These are phyloP conservation scores for Pachyuromys duprasi DNA, from an alignment of 2,797 vertebrate species.

Conservation along the genomic window DNA sequence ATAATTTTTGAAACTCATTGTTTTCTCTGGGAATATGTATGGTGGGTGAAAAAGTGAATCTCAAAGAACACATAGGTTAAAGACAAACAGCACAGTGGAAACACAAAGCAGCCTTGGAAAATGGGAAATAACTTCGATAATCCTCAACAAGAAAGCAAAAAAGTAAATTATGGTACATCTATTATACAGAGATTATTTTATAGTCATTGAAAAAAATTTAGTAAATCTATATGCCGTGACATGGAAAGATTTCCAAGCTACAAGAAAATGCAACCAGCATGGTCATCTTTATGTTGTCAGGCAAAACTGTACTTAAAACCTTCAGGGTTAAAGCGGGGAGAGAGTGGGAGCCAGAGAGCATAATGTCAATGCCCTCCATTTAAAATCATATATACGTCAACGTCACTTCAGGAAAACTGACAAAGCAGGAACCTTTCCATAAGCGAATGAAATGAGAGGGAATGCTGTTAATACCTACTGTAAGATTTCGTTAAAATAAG, in stretches of 20 bases:
- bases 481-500: not conserved
- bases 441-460: not conserved
- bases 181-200: not conserved
- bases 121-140: not conserved
- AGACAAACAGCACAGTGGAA: not conserved
- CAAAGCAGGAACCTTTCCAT: not conserved
- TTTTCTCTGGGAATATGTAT: constrained; percentile 25
- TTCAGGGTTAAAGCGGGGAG: not conserved
- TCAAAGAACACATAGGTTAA: constrained; percentile 8
- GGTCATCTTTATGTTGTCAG: not conserved
- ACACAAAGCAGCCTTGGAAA: constrained; percentile 29
- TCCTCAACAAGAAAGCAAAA: not conserved
- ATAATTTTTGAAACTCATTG: constrained; percentile 1
- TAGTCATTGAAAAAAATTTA: constrained; percentile 20
- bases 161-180: not conserved
- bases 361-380: no score
- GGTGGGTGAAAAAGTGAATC: not conserved
- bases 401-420: not conserved
- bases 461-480: not conserved
- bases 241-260: not conserved
- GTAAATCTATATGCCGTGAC: not conserved
- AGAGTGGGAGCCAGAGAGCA: not conserved
- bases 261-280: constrained; percentile 31
- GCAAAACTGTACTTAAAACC: constrained; percentile 34
- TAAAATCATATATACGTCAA: no score